phyloP scores from a whole-genome alignment of 2,113 vertebrate genomes.

The Myrmecophaga tridactyla region DNA sequence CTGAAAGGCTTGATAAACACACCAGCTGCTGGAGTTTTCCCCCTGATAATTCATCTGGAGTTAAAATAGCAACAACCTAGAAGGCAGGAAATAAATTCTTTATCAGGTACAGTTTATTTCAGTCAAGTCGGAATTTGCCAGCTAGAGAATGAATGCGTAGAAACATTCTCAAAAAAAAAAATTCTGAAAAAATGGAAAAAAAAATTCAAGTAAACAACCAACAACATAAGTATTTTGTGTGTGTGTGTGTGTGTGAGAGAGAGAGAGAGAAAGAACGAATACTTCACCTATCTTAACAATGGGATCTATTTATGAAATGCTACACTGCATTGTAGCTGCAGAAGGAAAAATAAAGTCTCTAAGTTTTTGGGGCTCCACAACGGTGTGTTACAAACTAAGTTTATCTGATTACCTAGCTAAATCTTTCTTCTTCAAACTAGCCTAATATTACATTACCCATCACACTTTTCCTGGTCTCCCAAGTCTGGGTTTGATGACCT shows the following conservation, averaged over 20 bases:
- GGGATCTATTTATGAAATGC: background rate
- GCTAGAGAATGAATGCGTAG: background rate
- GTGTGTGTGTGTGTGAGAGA: too few species aligned
- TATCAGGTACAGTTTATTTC: background rate
- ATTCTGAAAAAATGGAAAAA: background rate
- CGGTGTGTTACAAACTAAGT: background rate
- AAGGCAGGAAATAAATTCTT: conserved; percentile 15
- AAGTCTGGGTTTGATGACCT: background rate
- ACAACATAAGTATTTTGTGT: background rate
- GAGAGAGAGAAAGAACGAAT: background rate
- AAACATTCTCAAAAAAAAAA: background rate
- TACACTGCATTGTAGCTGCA: background rate
- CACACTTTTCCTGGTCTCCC: background rate
- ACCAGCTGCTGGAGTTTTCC: background rate
- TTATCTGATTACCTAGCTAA: background rate
- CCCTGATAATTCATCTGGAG: rapidly evolving
- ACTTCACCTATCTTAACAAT: background rate
- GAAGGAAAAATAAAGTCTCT: background rate
- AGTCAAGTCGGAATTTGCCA: background rate
- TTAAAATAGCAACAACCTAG: background rate
- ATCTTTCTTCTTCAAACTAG: background rate
- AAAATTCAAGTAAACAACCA: background rate
- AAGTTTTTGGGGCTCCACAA: background rate
- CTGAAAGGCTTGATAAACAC: background rate
- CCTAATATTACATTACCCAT: background rate